Conservation (phyloP, 2,113 vertebrate genomes). For the Acinonyx jubatus region DNA sequence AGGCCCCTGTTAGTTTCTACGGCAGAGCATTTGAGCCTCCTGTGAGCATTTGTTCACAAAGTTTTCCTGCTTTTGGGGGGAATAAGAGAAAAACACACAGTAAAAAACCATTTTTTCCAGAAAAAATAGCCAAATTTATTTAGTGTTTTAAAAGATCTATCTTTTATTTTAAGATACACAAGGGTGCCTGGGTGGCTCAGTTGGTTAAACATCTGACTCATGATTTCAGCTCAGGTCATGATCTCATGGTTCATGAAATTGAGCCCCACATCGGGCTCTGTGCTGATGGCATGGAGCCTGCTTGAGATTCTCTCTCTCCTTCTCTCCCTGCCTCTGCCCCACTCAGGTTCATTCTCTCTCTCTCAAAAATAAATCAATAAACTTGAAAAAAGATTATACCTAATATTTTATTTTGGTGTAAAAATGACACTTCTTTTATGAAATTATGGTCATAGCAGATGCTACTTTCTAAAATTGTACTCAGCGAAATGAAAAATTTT, state of each 20-base stretch:
- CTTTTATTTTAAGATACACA: background rate
- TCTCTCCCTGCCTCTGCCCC: no score
- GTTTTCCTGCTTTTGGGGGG: background rate
- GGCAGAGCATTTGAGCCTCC: background rate
- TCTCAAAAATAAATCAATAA: no score
- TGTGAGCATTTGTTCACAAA: background rate
- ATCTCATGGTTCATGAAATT: no score
- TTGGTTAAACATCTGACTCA: no score
- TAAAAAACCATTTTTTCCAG: background rate
- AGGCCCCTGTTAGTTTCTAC: background rate
- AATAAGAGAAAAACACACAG: background rate
- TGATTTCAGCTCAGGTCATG: no score
- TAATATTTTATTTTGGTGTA: background rate
- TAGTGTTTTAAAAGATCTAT: background rate
- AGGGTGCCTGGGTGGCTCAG: no score
- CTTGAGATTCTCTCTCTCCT: no score
- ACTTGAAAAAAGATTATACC: background rate
- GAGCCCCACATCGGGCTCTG: no score
- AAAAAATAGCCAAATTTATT: background rate
- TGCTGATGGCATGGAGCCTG: no score
- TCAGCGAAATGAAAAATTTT: background rate
- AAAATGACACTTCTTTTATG: slow-evolving; percentile 27
- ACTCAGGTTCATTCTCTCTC: no score
- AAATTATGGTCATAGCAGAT: slow-evolving; percentile 39
- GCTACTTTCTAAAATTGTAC: slow-evolving; percentile 39